phyloP scores from a whole-genome alignment of 2,888 invertebrate species.

The Platerodrilus igneus region DNA sequence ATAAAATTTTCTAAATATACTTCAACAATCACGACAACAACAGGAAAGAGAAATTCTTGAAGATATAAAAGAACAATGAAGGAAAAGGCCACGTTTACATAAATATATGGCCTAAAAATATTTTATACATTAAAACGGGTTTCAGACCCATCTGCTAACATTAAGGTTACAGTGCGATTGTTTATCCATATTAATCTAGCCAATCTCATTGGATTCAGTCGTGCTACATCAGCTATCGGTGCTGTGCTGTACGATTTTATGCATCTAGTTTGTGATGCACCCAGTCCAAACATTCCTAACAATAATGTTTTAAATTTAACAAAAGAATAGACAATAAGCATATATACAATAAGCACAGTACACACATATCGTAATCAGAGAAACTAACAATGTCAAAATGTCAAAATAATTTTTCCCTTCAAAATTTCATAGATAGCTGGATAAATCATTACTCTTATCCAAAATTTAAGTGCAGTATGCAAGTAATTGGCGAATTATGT shows the following conservation, averaged over 20 bases:
- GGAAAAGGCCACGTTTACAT: constrained; percentile 36
- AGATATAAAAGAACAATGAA: constrained; percentile 34
- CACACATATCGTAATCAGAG: too few species aligned
- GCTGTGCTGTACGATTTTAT: constrained; percentile 93
- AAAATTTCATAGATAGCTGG: too few species aligned
- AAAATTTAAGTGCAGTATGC: too few species aligned
- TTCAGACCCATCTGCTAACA: constrained; percentile 95
- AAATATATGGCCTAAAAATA: constrained; percentile 21
- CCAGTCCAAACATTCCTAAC: constrained; percentile 96
- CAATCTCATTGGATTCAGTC: constrained; percentile 82
- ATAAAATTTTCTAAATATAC: constrained; percentile 18
- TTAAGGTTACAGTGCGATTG: constrained; percentile 84
- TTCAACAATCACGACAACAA: constrained; percentile 22
- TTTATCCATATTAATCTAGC: constrained; percentile 96
- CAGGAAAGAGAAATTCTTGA: constrained; percentile 24
- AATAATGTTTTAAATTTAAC: too few species aligned
- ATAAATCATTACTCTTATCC: too few species aligned
- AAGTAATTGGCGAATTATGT: too few species aligned
- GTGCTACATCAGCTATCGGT: constrained; percentile 82
- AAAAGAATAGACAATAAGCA: too few species aligned
- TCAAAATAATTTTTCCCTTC: too few species aligned
- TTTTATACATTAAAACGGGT: constrained; percentile 72
- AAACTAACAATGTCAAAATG: too few species aligned
- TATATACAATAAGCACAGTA: too few species aligned
- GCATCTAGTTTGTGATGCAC: constrained; percentile 94